A percentile compares a stretch with the other conserved stretches of the same genome.
Evolutionary conservation across 1,140 invertebrate species (phyloP).

Genomic region (Archivesica marissinica): DNA sequence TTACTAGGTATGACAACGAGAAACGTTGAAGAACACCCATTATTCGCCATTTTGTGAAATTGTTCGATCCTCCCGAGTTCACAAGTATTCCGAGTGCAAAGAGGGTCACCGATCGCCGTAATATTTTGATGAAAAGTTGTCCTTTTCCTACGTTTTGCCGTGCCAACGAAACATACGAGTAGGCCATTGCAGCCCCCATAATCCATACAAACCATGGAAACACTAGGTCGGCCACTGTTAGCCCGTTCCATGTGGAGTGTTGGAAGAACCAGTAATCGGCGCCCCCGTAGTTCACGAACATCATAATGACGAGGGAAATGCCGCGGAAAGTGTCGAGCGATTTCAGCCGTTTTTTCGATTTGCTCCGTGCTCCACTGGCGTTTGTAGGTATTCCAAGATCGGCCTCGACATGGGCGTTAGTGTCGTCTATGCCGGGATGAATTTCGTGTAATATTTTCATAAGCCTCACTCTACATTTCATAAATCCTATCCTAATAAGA

Average conservation of each 20-base stretch:
- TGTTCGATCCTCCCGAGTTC: conserved; percentile 65
- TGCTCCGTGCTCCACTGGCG: conserved; percentile 60
- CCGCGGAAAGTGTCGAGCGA: conserved; percentile 62
- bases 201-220: conserved; percentile 98
- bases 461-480: conserved; percentile 55
- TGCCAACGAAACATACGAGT: conserved; percentile 91
- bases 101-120: conserved; percentile 87
- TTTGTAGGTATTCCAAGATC: conserved; percentile 74
- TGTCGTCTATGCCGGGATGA: conserved; percentile 19
- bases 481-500: conserved; percentile 67
- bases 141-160: conserved; percentile 86
- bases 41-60: conserved; percentile 86
- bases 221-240: conserved; percentile 94
- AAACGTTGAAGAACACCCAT: conserved; percentile 94
- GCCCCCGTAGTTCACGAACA: conserved; percentile 93
- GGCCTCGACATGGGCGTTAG: conserved; percentile 43
- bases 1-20: conserved; percentile 91
- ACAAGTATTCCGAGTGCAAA: conserved; percentile 72
- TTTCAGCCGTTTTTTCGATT: conserved; percentile 55
- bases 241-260: conserved; percentile 96
- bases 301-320: conserved; percentile 85
- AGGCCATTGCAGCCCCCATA: conserved; percentile 93
- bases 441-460: conserved; percentile 7
- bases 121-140: conserved; percentile 83
- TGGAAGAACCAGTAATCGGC: conserved; percentile 94